Percentiles rank a stretch among this genome's conserved stretches.
These are phyloP conservation scores for Nomada fucata DNA, from an alignment of 2,888 invertebrate species.

Conservation along the genomic window DNA sequence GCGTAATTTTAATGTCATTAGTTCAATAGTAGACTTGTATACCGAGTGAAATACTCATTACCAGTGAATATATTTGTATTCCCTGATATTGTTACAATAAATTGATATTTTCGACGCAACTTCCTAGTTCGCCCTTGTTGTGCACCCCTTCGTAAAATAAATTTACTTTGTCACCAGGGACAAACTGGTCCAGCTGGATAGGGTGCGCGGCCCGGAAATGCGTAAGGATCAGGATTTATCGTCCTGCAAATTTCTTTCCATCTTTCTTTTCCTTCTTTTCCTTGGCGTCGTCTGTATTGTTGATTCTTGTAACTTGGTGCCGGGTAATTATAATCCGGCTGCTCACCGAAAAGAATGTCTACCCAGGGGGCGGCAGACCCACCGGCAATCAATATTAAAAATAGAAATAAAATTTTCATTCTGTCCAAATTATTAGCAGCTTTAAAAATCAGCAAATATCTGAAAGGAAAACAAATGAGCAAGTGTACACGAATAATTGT, in stretches of 20 bases:
- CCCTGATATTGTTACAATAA: conserved; percentile 74
- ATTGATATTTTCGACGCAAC: conserved; percentile 73
- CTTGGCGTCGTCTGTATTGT: conserved; percentile 65
- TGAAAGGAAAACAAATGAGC: conserved; percentile 1
- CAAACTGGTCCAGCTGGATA: conserved; percentile 88
- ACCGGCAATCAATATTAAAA: conserved; percentile 68
- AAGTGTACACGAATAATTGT: background rate
- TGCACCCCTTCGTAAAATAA: background rate
- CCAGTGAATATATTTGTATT: conserved; percentile 62
- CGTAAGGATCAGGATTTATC: conserved; percentile 87
- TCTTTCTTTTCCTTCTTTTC: conserved; percentile 85
- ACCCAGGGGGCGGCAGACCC: conserved; percentile 77
- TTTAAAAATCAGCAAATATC: background rate
- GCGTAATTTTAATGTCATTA: conserved; percentile 57
- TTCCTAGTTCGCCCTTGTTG: background rate
- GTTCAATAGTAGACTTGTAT: conserved; percentile 55
- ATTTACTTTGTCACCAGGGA: conserved; percentile 85
- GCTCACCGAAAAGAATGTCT: conserved; percentile 71
- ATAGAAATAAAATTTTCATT: conserved; percentile 73
- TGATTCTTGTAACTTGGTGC: conserved; percentile 46
- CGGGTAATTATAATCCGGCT: conserved; percentile 54
- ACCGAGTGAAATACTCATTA: conserved; percentile 73
- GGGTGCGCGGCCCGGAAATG: conserved; percentile 86
- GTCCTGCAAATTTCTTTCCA: conserved; percentile 90
- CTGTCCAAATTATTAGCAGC: background rate